Evolutionary conservation across 2,113 vertebrate genomes (phyloP).

Genomic region (Crotalus helleri): DNA sequence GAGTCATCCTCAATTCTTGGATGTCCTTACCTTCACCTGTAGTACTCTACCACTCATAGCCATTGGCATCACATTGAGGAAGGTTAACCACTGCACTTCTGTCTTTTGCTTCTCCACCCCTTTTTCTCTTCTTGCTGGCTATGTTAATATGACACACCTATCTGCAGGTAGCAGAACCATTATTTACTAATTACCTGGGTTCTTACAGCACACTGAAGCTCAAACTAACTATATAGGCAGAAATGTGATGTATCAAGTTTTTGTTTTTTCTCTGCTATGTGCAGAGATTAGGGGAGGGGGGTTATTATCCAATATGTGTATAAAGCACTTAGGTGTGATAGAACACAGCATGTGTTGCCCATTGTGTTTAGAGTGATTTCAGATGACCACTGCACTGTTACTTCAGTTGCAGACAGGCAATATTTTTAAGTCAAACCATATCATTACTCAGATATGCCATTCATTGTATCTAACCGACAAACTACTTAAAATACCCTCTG

Average conservation of each 20-base stretch:
- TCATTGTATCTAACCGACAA: background rate
- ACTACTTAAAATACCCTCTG: background rate
- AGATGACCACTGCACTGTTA: background rate
- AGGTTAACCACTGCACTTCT: background rate
- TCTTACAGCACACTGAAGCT: background rate
- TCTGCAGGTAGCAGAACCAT: background rate
- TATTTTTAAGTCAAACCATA: background rate
- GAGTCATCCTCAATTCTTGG: background rate
- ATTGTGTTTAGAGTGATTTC: background rate
- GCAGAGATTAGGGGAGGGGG: background rate
- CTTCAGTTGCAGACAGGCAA: background rate
- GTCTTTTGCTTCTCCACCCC: background rate
- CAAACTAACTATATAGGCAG: background rate
- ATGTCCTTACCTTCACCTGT: background rate
- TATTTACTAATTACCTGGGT: background rate
- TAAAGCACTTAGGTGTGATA: background rate
- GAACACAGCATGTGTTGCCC: background rate
- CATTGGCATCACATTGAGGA: background rate
- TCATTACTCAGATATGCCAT: background rate
- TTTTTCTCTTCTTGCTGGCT: background rate
- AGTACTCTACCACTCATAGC: background rate
- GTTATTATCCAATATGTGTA: background rate
- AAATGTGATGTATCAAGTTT: background rate
- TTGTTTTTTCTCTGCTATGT: background rate
- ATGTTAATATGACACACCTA: background rate